Percentiles rank a stretch among this genome's conserved stretches.
Conservation (phyloP, 1,140 invertebrate genomes). For the Orussus abietinus region DNA sequence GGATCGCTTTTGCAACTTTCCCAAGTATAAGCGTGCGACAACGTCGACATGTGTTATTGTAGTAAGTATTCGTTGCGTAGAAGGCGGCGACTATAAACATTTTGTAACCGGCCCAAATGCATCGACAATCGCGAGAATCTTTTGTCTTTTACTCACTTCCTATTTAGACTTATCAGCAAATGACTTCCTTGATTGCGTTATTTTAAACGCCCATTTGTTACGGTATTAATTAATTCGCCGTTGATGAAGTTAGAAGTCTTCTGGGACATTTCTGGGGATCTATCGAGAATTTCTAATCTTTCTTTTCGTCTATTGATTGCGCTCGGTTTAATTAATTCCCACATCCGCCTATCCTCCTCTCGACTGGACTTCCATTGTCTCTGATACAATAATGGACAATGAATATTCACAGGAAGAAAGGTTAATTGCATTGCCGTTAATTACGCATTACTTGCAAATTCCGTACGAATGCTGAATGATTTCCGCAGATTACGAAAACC, state of each 20-base stretch:
- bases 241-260: no score
- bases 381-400: constrained; percentile 33
- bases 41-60: neutral
- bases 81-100: no score
- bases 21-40: constrained; percentile 33
- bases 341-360: neutral
- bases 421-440: constrained; percentile 44
- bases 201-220: no score
- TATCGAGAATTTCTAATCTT: no score
- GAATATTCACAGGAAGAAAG: constrained; percentile 42
- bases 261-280: no score
- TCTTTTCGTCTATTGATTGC: no score
- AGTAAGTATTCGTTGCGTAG: constrained; percentile 15
- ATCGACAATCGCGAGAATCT: constrained; percentile 22
- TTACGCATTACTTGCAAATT: constrained; percentile 41
- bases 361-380: constrained; percentile 26
- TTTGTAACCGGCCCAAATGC: constrained; percentile 22
- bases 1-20: constrained; percentile 48
- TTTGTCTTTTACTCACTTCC: no score
- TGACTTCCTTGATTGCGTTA: no score
- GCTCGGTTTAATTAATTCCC: neutral
- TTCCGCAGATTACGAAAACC: no score
- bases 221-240: no score
- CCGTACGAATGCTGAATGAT: no score
- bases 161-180: no score